Evolutionary conservation across 2,113 vertebrate genomes (phyloP), one percentile per base, ranked within the genome.

Genomic region (Anser cygnoides): DNA sequence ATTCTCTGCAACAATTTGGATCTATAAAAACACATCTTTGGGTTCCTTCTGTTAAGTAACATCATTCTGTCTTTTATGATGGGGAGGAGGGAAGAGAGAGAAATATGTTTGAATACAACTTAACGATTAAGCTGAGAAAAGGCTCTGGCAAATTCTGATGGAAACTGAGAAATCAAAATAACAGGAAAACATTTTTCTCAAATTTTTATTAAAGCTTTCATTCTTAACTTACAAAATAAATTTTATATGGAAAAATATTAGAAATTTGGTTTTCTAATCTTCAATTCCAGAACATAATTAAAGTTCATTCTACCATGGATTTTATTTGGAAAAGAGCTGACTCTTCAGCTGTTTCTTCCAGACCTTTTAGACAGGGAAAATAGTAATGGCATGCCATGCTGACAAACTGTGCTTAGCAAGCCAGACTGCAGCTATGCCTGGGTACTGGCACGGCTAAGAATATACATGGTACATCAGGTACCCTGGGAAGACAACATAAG

Each of bases 171-270:
- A 84, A 76, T 37, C 22, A 67, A 67, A 84, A 43, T 22, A 55
- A 37, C 2, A 46, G 3, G 29, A 72, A 80, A 82, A 41, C 0
- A 33, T 39, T 83, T 46, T 3, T 7, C 3, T 0, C 6, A 44
- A 79, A 35, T 19, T 25, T 13, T 83, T 17, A 43, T 58, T 67
- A n/a, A 37, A 73, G 33, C 8, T 15, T 62, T 2, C 7, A 58
- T 39, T 26, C 3, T 3, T 57, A 74, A 21, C 14, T 44, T 83
- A 35, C 9, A 75, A 57, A 79, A 78, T 44, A 1, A 70, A 61
- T 61, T 35, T 9, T 55, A n/a, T 37, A 9, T 43, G 8, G 17
- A 33, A 57, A 37, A 71, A 22, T n/a, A 3, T 75, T 57, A 20
- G 20, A 83, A 83, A 61, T 44, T 33, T 66, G 0, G 21, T 49